Evolutionary conservation across 2,888 invertebrate genomes (phyloP), one percentile per base, ranked within the genome.

Genomic region (Orthosia cruda): DNA sequence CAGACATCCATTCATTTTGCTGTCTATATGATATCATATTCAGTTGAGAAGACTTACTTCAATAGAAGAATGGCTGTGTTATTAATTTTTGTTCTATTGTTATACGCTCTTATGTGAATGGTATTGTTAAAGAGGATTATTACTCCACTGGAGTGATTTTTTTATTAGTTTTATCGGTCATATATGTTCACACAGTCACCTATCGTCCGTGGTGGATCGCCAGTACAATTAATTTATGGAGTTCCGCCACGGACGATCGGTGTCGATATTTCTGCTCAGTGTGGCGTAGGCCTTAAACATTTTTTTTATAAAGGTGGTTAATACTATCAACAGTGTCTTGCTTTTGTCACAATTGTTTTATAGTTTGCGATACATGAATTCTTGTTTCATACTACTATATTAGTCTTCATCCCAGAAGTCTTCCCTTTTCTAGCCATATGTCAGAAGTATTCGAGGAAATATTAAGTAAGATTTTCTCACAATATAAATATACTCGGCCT

Each of bases 1-100:
- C 78, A 70, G 83, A 80, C 26, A 45, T 32, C 52, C 78, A 77
- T 74, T 81, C 55, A 52, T 78, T 70, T 66, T 12, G n/a, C 50
- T 57, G 63, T 71, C 81, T 71, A 55, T 72, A 26, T 57, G 66
- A 71, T 63, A 80, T 80, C 66, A 62, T 62, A 64, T 78, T 80
- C 73, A 66, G 65, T 57, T 4, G n/a, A 55, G 26, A 49, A 57
- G 40, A 81, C 32, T 70, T 58, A 65, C n/a, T 64, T n/a, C 45
- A 58, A 40, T 67, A 13, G 65, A 20, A 45, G 20, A 58, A 61
- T 45, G 12, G 47, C 40, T 40, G 13, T 32, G 40, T 32, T 32
- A 72, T 52, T 49, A 62, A 63, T 65, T 26, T 52, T 54, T 23
- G 12, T 26, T 52, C 61, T 69, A 52, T 62, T 64, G 57, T 61